These are phyloP conservation scores for Pseudorhiza aurosa DNA, from an alignment of 30 jellyfish, hydroid and myxozoan genomes.

Conservation along the genomic window DNA sequence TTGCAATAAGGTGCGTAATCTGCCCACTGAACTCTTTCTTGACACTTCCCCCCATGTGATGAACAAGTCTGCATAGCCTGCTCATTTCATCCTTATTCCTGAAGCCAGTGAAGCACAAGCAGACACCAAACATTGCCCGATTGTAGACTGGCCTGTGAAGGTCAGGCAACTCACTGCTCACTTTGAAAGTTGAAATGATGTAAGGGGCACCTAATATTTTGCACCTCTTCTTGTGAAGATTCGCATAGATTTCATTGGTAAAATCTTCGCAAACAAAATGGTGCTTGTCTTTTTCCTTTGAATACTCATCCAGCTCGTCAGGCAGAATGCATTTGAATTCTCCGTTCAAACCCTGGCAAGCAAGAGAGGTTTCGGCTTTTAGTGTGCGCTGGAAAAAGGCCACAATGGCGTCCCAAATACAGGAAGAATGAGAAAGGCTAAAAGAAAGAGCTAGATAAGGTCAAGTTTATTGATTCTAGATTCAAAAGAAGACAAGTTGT, in stretches of 20 bases:
- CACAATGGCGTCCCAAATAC: too few relatives aligned
- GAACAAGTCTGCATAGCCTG: conserved; percentile 91
- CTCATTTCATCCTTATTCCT: conserved; percentile 86
- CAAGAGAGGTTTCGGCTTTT: not conserved
- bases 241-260: conserved; percentile 56
- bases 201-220: conserved; percentile 96
- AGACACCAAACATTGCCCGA: conserved; percentile 95
- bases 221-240: conserved; percentile 77
- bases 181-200: conserved; percentile 53
- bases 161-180: conserved; percentile 69
- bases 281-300: conserved; percentile 65
- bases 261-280: conserved; percentile 87
- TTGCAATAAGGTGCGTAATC: conserved; percentile 93
- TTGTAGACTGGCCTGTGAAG: conserved; percentile 86
- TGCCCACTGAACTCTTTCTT: conserved; percentile 94
- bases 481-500: too few relatives aligned
- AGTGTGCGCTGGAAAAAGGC: too few relatives aligned
- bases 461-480: too few relatives aligned
- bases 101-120: conserved; percentile 97
- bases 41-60: conserved; percentile 98
- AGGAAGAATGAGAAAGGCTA: too few relatives aligned
- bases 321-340: conserved; percentile 66
- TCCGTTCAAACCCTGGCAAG: conserved; percentile 64
- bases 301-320: conserved; percentile 46
- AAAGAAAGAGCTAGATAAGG: too few relatives aligned